Percentiles rank a stretch among this genome's conserved stretches.
Evolutionary conservation across 2,888 invertebrate species (phyloP).

Genomic region (Panorpa germanica): DNA sequence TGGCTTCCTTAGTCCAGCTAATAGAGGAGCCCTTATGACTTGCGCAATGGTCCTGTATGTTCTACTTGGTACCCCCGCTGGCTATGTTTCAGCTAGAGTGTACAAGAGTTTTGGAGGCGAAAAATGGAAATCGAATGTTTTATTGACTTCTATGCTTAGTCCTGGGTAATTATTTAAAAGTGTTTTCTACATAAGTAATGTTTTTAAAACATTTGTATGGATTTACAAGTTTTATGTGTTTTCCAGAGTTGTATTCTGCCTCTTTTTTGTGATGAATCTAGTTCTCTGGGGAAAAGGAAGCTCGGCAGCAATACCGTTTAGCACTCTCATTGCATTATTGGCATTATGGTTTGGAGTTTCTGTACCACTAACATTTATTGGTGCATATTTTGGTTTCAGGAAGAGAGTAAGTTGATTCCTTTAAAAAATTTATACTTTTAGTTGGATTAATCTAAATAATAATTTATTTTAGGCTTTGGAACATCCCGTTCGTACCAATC

Average conservation of each 20-base stretch:
- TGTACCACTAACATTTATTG: conserved; percentile 92
- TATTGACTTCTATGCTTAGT: conserved; percentile 89
- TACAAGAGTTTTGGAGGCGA: conserved; percentile 98
- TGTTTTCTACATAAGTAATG: neutral
- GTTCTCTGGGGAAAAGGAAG: conserved; percentile 92
- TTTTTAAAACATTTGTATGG: neutral
- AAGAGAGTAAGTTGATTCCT: conserved; percentile 51
- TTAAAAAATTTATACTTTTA: conserved; percentile 8
- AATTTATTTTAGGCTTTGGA: conserved; percentile 58
- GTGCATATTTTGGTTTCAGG: conserved; percentile 96
- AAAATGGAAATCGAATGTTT: conserved; percentile 96
- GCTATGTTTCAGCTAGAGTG: conserved; percentile 89
- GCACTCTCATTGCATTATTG: conserved; percentile 80
- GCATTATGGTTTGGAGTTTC: conserved; percentile 98
- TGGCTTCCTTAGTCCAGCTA: conserved; percentile 96
- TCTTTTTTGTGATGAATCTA: conserved; percentile 94
- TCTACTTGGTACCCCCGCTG: conserved; percentile 90
- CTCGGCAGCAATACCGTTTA: conserved; percentile 93
- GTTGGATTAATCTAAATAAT: conserved; percentile 2
- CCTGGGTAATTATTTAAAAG: conserved; percentile 56
- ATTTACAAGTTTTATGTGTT: conserved; percentile 13
- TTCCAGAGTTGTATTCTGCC: conserved; percentile 77
- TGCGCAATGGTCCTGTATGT: conserved; percentile 94
- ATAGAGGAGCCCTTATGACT: conserved; percentile 96
- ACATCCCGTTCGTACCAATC: conserved; percentile 95